phyloP scores from a whole-genome alignment of 2,113 vertebrate species.

The Nycticryphes semicollaris region DNA sequence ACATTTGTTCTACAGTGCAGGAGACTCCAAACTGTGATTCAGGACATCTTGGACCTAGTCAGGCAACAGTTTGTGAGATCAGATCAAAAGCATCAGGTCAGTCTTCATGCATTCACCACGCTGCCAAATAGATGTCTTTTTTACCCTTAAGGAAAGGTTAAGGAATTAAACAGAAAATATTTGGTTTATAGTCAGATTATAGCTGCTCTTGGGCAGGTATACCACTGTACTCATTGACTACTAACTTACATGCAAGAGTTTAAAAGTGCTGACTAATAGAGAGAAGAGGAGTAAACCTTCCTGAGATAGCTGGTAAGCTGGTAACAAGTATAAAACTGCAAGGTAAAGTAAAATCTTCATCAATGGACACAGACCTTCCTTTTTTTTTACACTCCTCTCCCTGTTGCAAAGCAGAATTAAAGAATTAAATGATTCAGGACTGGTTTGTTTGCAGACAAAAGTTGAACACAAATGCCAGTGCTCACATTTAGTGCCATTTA shows the following conservation, averaged over 20 bases:
- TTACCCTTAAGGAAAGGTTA: neutral
- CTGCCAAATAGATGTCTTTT: neutral
- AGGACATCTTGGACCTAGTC: neutral
- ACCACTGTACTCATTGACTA: neutral
- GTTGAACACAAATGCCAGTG: neutral
- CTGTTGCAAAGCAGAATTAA: neutral
- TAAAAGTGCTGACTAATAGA: neutral
- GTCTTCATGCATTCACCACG: neutral
- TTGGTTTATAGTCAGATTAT: neutral
- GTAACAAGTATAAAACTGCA: neutral
- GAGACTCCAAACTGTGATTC: neutral
- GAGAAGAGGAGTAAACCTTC: neutral
- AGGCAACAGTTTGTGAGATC: neutral
- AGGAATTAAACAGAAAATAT: neutral
- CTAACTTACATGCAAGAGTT: neutral
- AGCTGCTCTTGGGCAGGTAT: neutral
- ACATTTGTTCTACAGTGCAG: neutral
- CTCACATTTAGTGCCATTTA: neutral
- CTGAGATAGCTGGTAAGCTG: neutral
- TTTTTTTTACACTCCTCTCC: neutral
- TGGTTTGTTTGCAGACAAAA: neutral
- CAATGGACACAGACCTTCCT: fast-evolving
- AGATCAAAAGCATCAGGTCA: neutral
- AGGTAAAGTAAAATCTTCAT: neutral
- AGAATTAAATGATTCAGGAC: neutral